Conservation (phyloP, 2,113 vertebrate genomes). For the Sceloporus tristichus region DNA sequence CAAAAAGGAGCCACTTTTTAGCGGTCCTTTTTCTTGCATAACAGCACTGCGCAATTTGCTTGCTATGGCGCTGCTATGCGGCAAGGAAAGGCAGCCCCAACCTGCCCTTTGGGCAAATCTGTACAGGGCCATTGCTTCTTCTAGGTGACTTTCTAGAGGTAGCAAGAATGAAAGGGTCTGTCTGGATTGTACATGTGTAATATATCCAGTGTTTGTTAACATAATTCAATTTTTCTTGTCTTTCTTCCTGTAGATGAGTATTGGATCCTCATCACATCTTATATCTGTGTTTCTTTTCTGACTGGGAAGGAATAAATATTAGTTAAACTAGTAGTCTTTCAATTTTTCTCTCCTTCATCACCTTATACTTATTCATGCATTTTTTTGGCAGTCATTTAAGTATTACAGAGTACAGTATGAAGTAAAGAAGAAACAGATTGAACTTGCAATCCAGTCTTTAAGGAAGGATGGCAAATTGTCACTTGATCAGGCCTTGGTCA, state of each 20-base stretch:
- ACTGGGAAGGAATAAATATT: neutral
- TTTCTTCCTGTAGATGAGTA: neutral
- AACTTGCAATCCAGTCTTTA: slow-evolving; percentile 86
- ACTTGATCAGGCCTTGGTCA: slow-evolving; percentile 94
- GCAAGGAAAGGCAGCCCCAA: too few species aligned
- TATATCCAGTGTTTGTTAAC: neutral
- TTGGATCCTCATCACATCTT: neutral
- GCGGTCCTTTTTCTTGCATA: too few species aligned
- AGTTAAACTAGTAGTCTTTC: neutral
- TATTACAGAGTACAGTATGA: slow-evolving; percentile 93
- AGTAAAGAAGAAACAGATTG: slow-evolving; percentile 91
- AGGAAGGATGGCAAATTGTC: slow-evolving; percentile 92
- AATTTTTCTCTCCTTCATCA: slow-evolving; percentile 26
- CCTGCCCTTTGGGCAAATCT: too few species aligned
- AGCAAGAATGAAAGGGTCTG: too few species aligned
- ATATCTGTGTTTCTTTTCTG: neutral
- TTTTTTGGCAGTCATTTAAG: slow-evolving; percentile 87
- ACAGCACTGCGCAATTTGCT: too few species aligned
- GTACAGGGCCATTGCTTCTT: too few species aligned
- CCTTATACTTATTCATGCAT: slow-evolving; percentile 17
- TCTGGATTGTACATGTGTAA: too few species aligned
- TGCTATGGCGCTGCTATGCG: too few species aligned
- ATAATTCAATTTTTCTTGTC: neutral
- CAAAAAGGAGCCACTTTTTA: too few species aligned
- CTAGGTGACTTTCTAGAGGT: too few species aligned